These are phyloP conservation scores for Blastobasis adustella DNA, from an alignment of 2,888 invertebrate species.

Conservation along the genomic window DNA sequence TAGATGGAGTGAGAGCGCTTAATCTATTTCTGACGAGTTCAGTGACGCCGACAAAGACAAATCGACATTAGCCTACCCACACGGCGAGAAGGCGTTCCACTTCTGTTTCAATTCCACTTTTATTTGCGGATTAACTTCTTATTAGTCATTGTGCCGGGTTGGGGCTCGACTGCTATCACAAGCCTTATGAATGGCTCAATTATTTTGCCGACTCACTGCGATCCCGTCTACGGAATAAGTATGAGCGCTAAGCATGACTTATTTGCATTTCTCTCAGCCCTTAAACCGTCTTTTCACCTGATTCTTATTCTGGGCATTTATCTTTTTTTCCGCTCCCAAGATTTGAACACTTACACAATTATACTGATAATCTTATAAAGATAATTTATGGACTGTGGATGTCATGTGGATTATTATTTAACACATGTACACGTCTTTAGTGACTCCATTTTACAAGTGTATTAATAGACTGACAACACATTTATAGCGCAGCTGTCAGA, in stretches of 20 bases:
- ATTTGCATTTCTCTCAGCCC: slow-evolving; percentile 24
- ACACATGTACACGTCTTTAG: slow-evolving; percentile 44
- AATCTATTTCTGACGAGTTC: slow-evolving; percentile 76
- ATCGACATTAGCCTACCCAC: slow-evolving; percentile 74
- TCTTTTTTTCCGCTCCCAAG: no score
- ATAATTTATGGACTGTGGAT: no score
- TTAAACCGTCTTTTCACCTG: slow-evolving; percentile 7
- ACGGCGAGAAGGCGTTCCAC: slow-evolving; percentile 69
- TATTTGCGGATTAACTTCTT: slow-evolving; percentile 76
- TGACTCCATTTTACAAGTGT: slow-evolving; percentile 33
- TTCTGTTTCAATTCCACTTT: slow-evolving; percentile 75
- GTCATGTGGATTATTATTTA: background rate
- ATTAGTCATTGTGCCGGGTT: slow-evolving; percentile 68
- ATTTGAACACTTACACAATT: no score
- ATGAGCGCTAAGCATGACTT: slow-evolving; percentile 29
- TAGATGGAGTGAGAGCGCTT: slow-evolving; percentile 75
- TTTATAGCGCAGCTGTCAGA: slow-evolving; percentile 48
- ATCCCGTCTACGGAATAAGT: slow-evolving; percentile 30
- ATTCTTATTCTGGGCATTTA: background rate
- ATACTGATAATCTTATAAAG: no score
- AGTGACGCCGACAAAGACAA: slow-evolving; percentile 75
- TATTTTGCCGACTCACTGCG: slow-evolving; percentile 58
- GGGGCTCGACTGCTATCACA: slow-evolving; percentile 57
- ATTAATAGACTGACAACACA: slow-evolving; percentile 62
- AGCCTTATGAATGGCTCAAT: slow-evolving; percentile 74